Evolutionary conservation across 2,888 invertebrate species (phyloP), one percentile per base, ranked within the genome.

Genomic region (Athalia rosae): DNA sequence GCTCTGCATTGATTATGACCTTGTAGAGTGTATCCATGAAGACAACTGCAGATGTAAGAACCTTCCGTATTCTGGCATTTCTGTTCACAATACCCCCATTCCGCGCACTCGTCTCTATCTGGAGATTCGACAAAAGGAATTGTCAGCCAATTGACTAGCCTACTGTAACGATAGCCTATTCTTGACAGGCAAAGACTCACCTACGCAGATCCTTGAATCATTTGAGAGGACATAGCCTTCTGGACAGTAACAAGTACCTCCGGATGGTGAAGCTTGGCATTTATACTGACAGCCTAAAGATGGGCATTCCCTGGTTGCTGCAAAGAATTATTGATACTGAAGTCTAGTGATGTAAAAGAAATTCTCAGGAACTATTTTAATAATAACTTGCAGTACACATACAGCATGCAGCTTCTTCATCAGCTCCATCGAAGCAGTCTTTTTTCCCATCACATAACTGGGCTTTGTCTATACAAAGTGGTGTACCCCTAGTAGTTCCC

Each of bases 71-170:
- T 99, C 79, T 94, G 93, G 89, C 99, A 99, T 48, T 95, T 92
- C 90, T 99, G 99, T 88, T 99, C 98, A 90, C 99, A 99, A 90
- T 93, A 96, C 59, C 97, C 97, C 97, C 97, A 97, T 90, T 97
- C 96, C 64, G 92, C 90, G 90, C 97, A 97, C 90, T 99, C 99
- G 91, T 99, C 95, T 83, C 96, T 93, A 91, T 99, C 99, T 93
- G 87, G 8, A 85, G 81, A 58, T 43, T 61, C 61, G 61, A 28
- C 0, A 28, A 28, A 28, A 28, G 28, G 28, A 28, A 28, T 28
- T 28, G 28, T 28, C 28, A 28, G 28, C 28, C 2, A 2, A 28
- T n/a, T 59, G 3, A 7, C 50, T 50, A n/a, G 59, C 59, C 15
- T 59, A 59, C 15, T 7, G n/a, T 59, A 15, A 13, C 59, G 4